Base-by-base conservation (phyloP, 2,888 invertebrate species). In the Serrognathus titanus region DNA sequence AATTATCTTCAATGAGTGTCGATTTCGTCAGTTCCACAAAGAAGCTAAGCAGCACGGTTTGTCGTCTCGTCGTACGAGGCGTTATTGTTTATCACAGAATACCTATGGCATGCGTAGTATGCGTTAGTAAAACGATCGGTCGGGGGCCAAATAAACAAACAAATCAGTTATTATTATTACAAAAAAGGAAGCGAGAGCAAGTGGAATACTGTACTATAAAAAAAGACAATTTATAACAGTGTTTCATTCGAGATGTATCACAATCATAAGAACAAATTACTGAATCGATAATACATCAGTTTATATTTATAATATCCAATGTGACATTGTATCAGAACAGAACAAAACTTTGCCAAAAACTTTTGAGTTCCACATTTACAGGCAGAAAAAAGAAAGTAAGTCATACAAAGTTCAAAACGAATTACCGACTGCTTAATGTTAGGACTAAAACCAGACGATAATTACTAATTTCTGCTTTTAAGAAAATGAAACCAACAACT, bases 1-100 rank as follows among this genome's bases (percentile, higher is more conserved):
- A 63, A 63, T 61, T 63, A 64, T 59, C 61, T 63, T 31, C 24
- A 55, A 31, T 58, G 51, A 48, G 55, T 37, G 12, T 46, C 24
- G 24, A 51, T 38, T 45, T 51, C 31, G 47, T 46, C 24, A 61
- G 61, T 61, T 61, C 61, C 57, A 55, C 59, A 62, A 43, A 43
- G 43, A 43, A 43, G 13, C 10, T 43, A 59, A 56, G 57, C 57
- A 61, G 61, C 63, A 31, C 24, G 24, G 24, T 31, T 31, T 31
- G 24, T 31, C 24, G 24, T 31, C 24, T 31, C 24, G 24, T 31
- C 24, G 24, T 31, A 31, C 24, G 24, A 31, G 24, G 24, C 24
- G 24, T 31, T 31, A 31, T 62, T 60, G 61, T 57, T 60, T 66
- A 66, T 66, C 66, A 66, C 66, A 66, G 66, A 65, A 65, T 62